A percentile compares a stretch with the other conserved stretches of the same genome.
Evolutionary conservation across 2,113 vertebrate species (phyloP).

Genomic region (Sterrhoptilus dennistouni): DNA sequence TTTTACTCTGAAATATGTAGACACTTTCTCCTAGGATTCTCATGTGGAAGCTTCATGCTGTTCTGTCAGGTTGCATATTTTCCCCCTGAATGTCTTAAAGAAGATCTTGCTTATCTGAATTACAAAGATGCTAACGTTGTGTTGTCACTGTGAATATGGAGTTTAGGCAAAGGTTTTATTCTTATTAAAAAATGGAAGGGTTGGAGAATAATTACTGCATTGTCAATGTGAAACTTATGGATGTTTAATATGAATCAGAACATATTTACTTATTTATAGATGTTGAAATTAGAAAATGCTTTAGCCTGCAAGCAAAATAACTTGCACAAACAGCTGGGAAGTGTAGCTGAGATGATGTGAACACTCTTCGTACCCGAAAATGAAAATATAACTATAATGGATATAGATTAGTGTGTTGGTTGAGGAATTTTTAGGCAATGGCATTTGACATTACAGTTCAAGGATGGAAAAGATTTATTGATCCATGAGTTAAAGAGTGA

Average conservation of each 20-base stretch:
- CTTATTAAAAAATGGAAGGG: slow-evolving; percentile 4
- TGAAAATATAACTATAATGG: neutral
- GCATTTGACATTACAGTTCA: slow-evolving; percentile 52
- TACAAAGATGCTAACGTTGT: neutral
- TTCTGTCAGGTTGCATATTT: slow-evolving; percentile 50
- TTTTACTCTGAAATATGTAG: slow-evolving; percentile 47
- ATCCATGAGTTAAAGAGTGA: slow-evolving; percentile 52
- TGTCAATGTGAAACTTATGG: neutral
- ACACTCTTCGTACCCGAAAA: neutral
- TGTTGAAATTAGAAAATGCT: neutral
- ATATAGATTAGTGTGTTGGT: neutral
- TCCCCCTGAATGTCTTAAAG: slow-evolving; percentile 48
- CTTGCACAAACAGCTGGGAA: neutral
- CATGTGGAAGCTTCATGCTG: neutral
- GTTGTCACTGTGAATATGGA: slow-evolving; percentile 30
- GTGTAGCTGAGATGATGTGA: neutral
- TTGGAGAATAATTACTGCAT: neutral
- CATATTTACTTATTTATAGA: slow-evolving; percentile 4
- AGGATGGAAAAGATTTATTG: slow-evolving; percentile 60
- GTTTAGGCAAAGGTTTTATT: slow-evolving; percentile 22
- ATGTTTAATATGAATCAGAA: neutral
- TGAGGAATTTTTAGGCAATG: slow-evolving; percentile 28
- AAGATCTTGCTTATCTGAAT: slow-evolving; percentile 24
- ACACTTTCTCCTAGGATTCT: slow-evolving; percentile 11
- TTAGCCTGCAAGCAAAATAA: neutral